Evolutionary conservation across 1,140 invertebrate genomes (phyloP), one percentile per base, ranked within the genome.

Genomic region (Drosophila subpulchrella): DNA sequence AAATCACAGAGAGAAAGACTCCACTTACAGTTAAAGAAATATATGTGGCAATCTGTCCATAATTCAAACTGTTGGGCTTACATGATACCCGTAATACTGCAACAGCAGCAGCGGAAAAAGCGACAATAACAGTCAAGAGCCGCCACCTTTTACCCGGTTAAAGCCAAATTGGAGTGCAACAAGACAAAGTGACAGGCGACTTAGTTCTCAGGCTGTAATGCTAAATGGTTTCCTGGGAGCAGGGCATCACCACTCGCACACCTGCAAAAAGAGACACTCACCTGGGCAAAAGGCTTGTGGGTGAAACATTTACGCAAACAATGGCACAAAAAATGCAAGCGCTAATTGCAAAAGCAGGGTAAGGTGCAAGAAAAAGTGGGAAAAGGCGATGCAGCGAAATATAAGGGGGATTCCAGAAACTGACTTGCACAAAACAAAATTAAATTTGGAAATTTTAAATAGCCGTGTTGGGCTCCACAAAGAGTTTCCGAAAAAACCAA

Each of bases 231-330:
- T 88, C 83, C 83, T 88, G 83, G 71, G 60, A 46, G 17, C 42
- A 46, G 4, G 15, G 17, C 41, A 34, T 34, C 32, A 42, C 54
- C 46, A 27, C 30, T 48, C 46, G 50, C 57, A 57, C 60, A 54
- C 41, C 30, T 17, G 7, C 24, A 12, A 17, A 46, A 11, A 46
- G 17, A 11, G n/a, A 6, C 30, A 62, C 39, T 27, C 57, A 38
- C 57, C 41, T 32, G 59, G 15, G 50, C 34, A 42, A 62, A 38
- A 63, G 59, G 41, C 38, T 44, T 76, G 66, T 59, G 67, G 78
- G 67, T 77, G 78, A 77, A 65, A 86, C 71, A 65, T 86, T 86
- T 86, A 88, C 79, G 83, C 83, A 86, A 88, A 86, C 83, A 86
- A 86, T 86, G 66, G 78, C 51, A 70, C 47, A 74, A 61, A 76